Conservation (phyloP, 2,888 invertebrate genomes). For the Tetragonula carbonaria region DNA sequence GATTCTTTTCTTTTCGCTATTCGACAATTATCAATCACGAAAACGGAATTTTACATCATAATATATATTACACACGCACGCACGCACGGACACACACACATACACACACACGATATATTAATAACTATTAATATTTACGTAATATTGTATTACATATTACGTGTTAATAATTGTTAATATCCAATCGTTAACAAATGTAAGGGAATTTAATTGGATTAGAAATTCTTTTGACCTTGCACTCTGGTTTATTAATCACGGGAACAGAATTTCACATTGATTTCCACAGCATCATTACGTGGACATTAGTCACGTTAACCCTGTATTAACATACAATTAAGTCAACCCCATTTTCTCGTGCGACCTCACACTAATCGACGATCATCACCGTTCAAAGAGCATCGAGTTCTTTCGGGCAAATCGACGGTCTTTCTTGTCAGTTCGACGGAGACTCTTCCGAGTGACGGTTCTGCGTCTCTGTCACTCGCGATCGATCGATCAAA, state of each 20-base stretch:
- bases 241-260: neutral
- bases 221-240: neutral
- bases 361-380: constrained; percentile 25
- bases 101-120: too few species aligned
- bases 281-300: neutral
- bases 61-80: too few species aligned
- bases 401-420: constrained; percentile 33
- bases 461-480: constrained; percentile 28
- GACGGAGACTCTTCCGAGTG: constrained; percentile 34
- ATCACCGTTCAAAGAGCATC: constrained; percentile 12
- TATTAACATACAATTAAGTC: constrained; percentile 6
- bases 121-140: too few species aligned
- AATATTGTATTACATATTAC: too few species aligned
- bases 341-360: neutral
- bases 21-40: too few species aligned
- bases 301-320: neutral
- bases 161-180: too few species aligned
- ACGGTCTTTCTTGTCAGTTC: constrained; percentile 44
- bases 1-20: too few species aligned
- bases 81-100: too few species aligned
- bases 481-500: neutral
- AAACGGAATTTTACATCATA: too few species aligned
- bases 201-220: neutral
- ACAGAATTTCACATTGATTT: neutral
- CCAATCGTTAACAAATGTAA: neutral